phyloP scores from a whole-genome alignment of 2,113 vertebrate species.

The Ellobius talpinus region DNA sequence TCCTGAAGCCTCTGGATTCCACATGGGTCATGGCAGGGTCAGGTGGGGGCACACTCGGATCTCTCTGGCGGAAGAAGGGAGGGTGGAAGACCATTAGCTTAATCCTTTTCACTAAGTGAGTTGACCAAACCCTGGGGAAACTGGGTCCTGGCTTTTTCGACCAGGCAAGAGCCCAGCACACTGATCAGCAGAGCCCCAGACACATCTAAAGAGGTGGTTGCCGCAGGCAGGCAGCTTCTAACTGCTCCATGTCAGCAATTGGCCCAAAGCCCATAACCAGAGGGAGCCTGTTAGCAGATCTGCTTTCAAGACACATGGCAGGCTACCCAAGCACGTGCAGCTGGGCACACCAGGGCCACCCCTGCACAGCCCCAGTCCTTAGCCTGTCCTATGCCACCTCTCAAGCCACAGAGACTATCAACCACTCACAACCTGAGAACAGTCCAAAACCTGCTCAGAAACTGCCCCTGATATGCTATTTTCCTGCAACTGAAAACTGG shows the following conservation, averaged over 20 bases:
- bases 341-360: background rate
- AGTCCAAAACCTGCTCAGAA: background rate
- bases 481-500: background rate
- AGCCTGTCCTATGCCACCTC: background rate
- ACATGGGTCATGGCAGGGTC: no score
- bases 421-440: background rate
- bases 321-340: no score
- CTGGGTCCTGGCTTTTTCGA: background rate
- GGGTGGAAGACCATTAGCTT: background rate
- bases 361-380: background rate
- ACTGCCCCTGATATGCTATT: background rate
- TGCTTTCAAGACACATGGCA: background rate
- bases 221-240: background rate
- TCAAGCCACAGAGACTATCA: background rate
- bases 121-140: background rate
- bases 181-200: background rate
- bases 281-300: background rate
- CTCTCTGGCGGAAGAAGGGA: background rate
- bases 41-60: accelerated
- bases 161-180: background rate
- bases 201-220: background rate
- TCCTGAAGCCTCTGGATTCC: background rate
- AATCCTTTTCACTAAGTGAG: no score
- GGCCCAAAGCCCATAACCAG: background rate
- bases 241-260: background rate